Percentiles rank a stretch among this genome's conserved stretches.
phyloP scores from a whole-genome alignment of 2,113 vertebrate species.

The Cheirogaleus medius region DNA sequence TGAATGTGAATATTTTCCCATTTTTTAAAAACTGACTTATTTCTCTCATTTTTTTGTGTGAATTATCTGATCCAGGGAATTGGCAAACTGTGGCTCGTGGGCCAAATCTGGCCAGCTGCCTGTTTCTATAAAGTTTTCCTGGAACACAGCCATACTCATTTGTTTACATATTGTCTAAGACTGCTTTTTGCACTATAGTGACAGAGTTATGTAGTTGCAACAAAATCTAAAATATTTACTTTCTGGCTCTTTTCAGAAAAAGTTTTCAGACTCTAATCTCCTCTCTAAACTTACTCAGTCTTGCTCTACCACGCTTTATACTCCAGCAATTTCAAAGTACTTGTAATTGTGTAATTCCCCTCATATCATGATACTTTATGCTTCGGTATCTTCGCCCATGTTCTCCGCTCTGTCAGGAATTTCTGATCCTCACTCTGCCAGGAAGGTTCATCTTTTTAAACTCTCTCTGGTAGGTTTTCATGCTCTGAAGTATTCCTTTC shows the following conservation, averaged over 20 bases:
- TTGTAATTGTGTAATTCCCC: neutral
- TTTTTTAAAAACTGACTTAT: neutral
- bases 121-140: slow-evolving; percentile 28
- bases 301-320: neutral
- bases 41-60: neutral
- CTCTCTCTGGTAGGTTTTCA: neutral
- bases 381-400: neutral
- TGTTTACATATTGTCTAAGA: neutral
- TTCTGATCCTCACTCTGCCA: neutral
- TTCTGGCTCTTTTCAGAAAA: neutral
- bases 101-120: neutral
- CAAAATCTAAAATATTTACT: neutral
- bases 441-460: neutral
- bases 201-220: neutral
- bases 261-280: neutral
- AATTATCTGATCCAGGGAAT: neutral
- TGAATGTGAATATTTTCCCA: neutral
- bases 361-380: neutral
- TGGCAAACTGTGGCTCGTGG: neutral
- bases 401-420: neutral
- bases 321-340: neutral
- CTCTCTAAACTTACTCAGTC: neutral
- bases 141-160: neutral
- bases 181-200: neutral
- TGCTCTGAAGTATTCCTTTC: neutral